Evolutionary conservation across 2,888 invertebrate species (phyloP).

Genomic region (Herminia tarsipennalis): DNA sequence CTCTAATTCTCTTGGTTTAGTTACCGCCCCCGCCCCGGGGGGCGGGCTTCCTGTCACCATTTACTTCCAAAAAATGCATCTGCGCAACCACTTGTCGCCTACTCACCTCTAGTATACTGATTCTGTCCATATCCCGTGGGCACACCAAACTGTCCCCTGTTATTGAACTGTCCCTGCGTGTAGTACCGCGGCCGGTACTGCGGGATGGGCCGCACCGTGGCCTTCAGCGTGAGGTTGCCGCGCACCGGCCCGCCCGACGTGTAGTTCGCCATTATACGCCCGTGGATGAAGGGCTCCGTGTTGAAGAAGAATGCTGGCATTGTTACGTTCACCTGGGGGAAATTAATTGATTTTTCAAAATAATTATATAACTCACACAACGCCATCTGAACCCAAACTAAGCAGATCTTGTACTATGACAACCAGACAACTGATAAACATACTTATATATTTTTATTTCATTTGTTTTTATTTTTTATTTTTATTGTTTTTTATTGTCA

Average conservation of each 20-base stretch:
- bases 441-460: too few species aligned
- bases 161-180: slow-evolving; percentile 80
- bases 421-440: too few species aligned
- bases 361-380: not conserved
- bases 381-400: too few species aligned
- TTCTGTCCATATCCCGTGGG: slow-evolving; percentile 51
- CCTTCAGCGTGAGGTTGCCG: slow-evolving; percentile 95
- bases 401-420: too few species aligned
- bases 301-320: slow-evolving; percentile 98
- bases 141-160: slow-evolving; percentile 72
- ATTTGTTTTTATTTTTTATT: too few species aligned
- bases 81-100: too few species aligned
- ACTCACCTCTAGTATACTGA: slow-evolving; percentile 73
- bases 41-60: too few species aligned
- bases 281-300: slow-evolving; percentile 93
- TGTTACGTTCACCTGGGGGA: slow-evolving; percentile 93
- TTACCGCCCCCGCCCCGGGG: too few species aligned
- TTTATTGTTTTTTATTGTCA: too few species aligned
- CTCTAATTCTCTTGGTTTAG: too few species aligned
- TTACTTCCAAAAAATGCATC: too few species aligned
- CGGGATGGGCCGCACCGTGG: slow-evolving; percentile 90
- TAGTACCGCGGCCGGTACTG: slow-evolving; percentile 81
- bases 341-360: not conserved
- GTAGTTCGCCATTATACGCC: slow-evolving; percentile 97
- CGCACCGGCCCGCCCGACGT: slow-evolving; percentile 96